Conservation (phyloP, 1,140 invertebrate genomes). For the Pemphigus obesinymphae region DNA sequence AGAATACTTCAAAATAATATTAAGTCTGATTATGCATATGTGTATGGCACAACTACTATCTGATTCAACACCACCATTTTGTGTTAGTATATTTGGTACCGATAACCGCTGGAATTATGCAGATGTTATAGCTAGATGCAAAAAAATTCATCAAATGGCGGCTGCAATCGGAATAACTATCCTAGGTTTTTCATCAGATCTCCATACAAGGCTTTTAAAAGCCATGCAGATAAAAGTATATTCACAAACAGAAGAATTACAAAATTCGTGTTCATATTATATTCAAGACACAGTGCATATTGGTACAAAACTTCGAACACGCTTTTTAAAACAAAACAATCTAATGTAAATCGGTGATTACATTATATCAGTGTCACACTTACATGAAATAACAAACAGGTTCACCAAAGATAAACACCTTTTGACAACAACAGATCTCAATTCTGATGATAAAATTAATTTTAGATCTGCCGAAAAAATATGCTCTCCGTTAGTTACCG, state of each 20-base stretch:
- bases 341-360: neutral
- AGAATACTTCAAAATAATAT: neutral
- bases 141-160: neutral
- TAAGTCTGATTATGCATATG: neutral
- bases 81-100: neutral
- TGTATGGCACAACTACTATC: neutral
- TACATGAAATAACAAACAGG: neutral
- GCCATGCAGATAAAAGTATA: no score
- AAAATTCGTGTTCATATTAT: neutral
- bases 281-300: neutral
- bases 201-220: neutral
- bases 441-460: neutral
- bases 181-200: neutral
- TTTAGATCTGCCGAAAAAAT: neutral
- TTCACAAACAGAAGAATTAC: no score
- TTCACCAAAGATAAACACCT: neutral
- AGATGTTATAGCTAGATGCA: neutral
- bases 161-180: neutral
- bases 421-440: neutral
- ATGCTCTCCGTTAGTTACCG: neutral
- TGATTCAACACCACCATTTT: neutral
- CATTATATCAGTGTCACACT: neutral
- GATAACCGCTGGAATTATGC: neutral
- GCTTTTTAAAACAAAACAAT: neutral
- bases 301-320: neutral